A percentile compares a stretch with the other conserved stretches of the same genome.
Evolutionary conservation across 2,888 invertebrate species (phyloP).

Genomic region (Mellilla xanthometata): DNA sequence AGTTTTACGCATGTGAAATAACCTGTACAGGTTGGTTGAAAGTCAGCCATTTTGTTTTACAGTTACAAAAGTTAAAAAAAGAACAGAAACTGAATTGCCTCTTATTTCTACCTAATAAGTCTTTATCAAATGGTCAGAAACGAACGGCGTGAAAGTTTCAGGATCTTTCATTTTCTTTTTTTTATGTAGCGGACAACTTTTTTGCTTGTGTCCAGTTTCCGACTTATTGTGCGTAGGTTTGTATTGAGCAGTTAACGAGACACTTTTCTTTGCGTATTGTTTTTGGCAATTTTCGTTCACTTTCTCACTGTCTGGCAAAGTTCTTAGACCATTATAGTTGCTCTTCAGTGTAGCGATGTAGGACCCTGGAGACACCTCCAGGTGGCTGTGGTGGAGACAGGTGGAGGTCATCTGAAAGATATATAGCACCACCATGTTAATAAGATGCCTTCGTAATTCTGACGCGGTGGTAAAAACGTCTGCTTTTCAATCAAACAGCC

Average conservation of each 20-base stretch:
- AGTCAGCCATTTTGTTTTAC: too few species aligned
- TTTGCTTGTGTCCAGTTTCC: slow-evolving; percentile 62
- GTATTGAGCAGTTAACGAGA: slow-evolving; percentile 61
- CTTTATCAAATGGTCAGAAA: slow-evolving; percentile 74
- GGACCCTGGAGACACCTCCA: slow-evolving; percentile 56
- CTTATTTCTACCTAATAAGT: slow-evolving; percentile 56
- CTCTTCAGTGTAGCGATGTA: slow-evolving; percentile 41
- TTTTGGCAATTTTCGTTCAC: slow-evolving; percentile 57
- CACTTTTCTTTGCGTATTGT: slow-evolving; percentile 53
- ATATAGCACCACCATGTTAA: slow-evolving; percentile 5
- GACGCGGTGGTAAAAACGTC: too few species aligned
- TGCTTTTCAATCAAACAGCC: too few species aligned
- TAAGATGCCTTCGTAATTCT: too few species aligned
- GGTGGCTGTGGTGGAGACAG: slow-evolving; percentile 71
- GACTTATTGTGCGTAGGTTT: slow-evolving; percentile 73
- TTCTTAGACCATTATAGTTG: slow-evolving; percentile 28
- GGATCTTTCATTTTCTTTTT: slow-evolving; percentile 67
- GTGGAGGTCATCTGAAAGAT: slow-evolving; percentile 64
- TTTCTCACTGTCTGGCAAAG: slow-evolving; percentile 32
- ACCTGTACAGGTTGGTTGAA: too few species aligned
- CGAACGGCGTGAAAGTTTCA: slow-evolving; percentile 53
- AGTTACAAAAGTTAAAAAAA: too few species aligned
- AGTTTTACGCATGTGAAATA: too few species aligned
- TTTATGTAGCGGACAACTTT: slow-evolving; percentile 66
- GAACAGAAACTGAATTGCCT: too few species aligned